Percentiles rank a stretch among this genome's conserved stretches.
These are phyloP conservation scores for Lysandra bellargus DNA, from an alignment of 2,888 invertebrate species.

Conservation along the genomic window DNA sequence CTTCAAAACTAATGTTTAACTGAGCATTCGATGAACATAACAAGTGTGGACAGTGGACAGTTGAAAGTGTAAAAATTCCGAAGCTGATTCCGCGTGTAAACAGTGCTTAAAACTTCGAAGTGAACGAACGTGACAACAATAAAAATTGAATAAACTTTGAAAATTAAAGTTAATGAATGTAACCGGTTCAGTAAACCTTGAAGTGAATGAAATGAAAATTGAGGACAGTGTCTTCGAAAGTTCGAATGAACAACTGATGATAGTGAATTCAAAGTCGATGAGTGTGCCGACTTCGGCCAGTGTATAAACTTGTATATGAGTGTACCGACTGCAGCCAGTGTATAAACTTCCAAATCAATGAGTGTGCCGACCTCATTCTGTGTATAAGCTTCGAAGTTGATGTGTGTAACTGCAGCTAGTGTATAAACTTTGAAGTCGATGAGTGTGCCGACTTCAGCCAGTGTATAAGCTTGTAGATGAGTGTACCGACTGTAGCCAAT, in stretches of 20 bases:
- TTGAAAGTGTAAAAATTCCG: neutral
- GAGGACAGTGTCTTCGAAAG: neutral
- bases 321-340: neutral
- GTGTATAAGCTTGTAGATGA: neutral
- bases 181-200: neutral
- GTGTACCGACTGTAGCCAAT: neutral
- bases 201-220: neutral
- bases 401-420: neutral
- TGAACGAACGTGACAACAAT: neutral
- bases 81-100: neutral
- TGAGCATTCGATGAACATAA: neutral
- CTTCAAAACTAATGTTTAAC: neutral
- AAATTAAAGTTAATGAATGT: neutral
- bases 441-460: neutral
- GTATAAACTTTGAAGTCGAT: slow-evolving; percentile 17
- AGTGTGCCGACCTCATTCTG: neutral
- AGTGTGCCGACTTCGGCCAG: neutral
- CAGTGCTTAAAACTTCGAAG: neutral
- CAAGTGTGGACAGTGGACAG: neutral
- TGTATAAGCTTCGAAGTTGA: neutral
- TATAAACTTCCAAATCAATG: slow-evolving; percentile 12
- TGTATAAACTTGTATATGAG: neutral
- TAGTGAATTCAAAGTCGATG: slow-evolving; percentile 1
- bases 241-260: neutral
- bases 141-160: neutral